A percentile compares a stretch with the other conserved stretches of the same genome.
These are phyloP conservation scores for Panthera tigris DNA, from an alignment of 2,113 vertebrate genomes.

Conservation along the genomic window DNA sequence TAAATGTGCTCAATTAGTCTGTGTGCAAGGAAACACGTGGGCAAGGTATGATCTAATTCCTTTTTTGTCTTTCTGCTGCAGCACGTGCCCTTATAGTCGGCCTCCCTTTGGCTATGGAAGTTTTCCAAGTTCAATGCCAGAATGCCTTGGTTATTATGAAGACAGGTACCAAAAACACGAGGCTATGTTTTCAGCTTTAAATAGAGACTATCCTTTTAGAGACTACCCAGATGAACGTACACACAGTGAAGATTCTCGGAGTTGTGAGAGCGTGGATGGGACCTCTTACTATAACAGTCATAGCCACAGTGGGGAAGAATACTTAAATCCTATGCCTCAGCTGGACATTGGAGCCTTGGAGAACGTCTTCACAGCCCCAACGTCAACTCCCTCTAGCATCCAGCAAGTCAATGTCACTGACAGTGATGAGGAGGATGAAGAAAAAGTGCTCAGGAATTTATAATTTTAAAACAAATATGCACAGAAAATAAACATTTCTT, in stretches of 20 bases:
- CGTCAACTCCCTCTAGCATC: constrained; percentile 77
- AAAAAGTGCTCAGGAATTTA: constrained; percentile 85
- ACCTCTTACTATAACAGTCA: constrained; percentile 70
- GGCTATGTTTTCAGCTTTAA: constrained; percentile 79
- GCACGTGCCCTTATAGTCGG: constrained; percentile 83
- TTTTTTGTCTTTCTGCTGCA: constrained; percentile 78
- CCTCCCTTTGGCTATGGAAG: constrained; percentile 81
- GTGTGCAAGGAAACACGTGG: constrained; percentile 33
- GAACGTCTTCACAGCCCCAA: constrained; percentile 80
- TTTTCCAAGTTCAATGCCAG: constrained; percentile 80
- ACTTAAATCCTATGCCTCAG: constrained; percentile 73
- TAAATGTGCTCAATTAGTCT: neutral
- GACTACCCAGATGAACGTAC: constrained; percentile 70
- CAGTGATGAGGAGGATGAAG: constrained; percentile 83
- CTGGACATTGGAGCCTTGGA: constrained; percentile 79
- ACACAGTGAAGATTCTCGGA: constrained; percentile 56
- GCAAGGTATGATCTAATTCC: constrained; percentile 43
- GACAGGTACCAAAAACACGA: constrained; percentile 82
- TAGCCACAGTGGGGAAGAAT: constrained; percentile 68
- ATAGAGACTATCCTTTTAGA: constrained; percentile 77
- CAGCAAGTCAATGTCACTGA: constrained; percentile 85
- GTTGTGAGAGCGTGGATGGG: constrained; percentile 65
- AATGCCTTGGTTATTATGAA: constrained; percentile 81
- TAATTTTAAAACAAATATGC: constrained; percentile 80
- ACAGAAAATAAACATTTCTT: constrained; percentile 82